A percentile compares a stretch with the other conserved stretches of the same genome.
These are phyloP conservation scores for Cotesia typhae DNA, from an alignment of 1,140 invertebrate genomes.

Conservation along the genomic window DNA sequence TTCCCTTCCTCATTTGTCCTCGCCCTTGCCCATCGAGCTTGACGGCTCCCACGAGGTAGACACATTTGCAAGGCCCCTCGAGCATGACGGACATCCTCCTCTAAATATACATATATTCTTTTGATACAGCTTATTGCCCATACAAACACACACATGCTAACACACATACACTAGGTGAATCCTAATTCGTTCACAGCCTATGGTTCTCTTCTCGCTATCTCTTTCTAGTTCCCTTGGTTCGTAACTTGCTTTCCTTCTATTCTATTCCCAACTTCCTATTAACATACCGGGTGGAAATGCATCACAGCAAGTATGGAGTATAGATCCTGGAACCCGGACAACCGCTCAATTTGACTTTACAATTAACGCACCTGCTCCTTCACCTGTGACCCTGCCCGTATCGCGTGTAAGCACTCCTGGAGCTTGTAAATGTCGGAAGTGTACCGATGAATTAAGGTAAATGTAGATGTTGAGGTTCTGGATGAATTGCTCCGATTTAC, in stretches of 20 bases:
- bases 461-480: too few relatives aligned
- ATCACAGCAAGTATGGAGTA: background rate
- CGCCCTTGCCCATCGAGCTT: slow-evolving; percentile 21
- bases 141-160: background rate
- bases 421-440: slow-evolving; percentile 22
- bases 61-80: slow-evolving; percentile 16
- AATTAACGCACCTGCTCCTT: slow-evolving; percentile 22
- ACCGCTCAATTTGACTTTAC: slow-evolving; percentile 17
- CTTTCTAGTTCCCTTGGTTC: too few relatives aligned
- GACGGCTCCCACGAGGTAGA: slow-evolving; percentile 19
- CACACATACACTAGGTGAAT: background rate
- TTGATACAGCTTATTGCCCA: background rate
- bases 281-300: too few relatives aligned
- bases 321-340: background rate
- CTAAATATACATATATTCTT: slow-evolving; percentile 9
- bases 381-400: slow-evolving; percentile 20
- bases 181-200: too few relatives aligned
- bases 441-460: slow-evolving; percentile 15
- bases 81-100: slow-evolving; percentile 18
- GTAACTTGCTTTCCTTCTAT: too few relatives aligned
- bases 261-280: too few relatives aligned
- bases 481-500: too few relatives aligned
- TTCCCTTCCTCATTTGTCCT: slow-evolving; percentile 18
- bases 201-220: too few relatives aligned
- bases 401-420: slow-evolving; percentile 14